Base-by-base conservation (phyloP, 2,797 vertebrate species). In the Catostomus latipinnis region DNA sequence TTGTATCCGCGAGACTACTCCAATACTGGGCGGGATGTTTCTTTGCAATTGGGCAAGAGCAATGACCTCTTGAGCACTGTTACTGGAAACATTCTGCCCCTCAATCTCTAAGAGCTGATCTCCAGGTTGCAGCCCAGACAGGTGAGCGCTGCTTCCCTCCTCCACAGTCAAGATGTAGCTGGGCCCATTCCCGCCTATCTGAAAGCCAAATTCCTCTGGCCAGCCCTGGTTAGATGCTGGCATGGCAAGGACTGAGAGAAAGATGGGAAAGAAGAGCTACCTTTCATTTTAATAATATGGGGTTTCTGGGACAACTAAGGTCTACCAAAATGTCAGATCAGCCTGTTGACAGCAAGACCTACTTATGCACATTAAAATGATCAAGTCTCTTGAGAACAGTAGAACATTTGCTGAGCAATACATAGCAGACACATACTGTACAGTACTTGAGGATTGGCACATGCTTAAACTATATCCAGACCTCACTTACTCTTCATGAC, bases 21-120 rank as follows among this genome's bases (percentile, higher is more conserved):
- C 97, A 0, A 99, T 98, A 86, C 97, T 99, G 12, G 98, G 97
- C 1, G 98, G 98, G 72, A 98, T 96, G 34, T 94, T 97, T 85
- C 90, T 87, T 87, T 98, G 97, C 70, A 91, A 87, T 83, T 93
- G 92, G 5, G 96, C 98, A 81, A 99, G 91, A 81, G 88, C 88
- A 1, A 94, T 87, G 50, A 99, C 93, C 0, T 92, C 93, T 77
- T 96, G 91, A 0, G 90, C 87, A 76, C 90, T 91, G 85, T 98
- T 86, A 0, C 92, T 91, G 0, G 95, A 95, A 71, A 98, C 97
- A 0, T 96, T 94, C 79, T 95, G 94, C 0, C 97, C 98, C 87
- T 99, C 98, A 5, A 99, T 93, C 90, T 99, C 98, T 92, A 99
- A 91, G 66, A 99, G 95, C 90, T 99, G 96, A 73, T 99, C 98